Evolutionary conservation across 64 coral and sea anemone species (phyloP).

Genomic region (Montipora efflorescens): DNA sequence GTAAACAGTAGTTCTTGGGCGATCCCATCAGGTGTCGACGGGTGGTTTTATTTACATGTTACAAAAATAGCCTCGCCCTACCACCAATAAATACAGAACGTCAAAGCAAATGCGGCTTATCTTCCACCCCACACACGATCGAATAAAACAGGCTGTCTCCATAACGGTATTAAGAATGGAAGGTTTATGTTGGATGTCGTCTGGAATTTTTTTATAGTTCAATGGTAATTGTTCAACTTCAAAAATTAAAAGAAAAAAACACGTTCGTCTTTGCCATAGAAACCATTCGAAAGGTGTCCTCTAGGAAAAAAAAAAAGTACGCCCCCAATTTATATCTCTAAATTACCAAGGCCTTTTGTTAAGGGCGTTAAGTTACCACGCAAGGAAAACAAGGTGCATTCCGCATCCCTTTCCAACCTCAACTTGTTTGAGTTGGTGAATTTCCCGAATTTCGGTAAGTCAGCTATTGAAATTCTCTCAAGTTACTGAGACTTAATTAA

Average conservation of each 20-base stretch:
- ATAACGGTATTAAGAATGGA: not conserved
- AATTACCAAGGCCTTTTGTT: constrained; percentile 22
- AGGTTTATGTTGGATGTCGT: not conserved
- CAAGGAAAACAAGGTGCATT: not conserved
- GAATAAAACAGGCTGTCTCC: constrained; percentile 6
- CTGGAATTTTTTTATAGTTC: not conserved
- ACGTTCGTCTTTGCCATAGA: constrained; percentile 36
- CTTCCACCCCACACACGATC: not conserved
- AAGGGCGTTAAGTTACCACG: not conserved
- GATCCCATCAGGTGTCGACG: not conserved
- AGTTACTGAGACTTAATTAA: not conserved
- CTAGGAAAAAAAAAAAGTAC: not conserved
- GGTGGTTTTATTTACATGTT: not conserved
- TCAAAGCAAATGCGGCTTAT: not conserved
- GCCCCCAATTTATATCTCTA: not conserved
- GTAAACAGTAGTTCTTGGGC: not conserved
- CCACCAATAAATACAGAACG: not conserved
- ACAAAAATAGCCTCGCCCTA: not conserved
- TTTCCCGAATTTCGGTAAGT: not conserved
- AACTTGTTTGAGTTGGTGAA: not conserved
- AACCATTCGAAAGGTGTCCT: not conserved
- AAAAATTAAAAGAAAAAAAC: not conserved
- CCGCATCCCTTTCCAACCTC: not conserved
- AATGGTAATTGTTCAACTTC: not conserved
- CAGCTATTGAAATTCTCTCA: not conserved